Percentiles rank a stretch among this genome's conserved stretches.
Conservation (phyloP, 2,888 invertebrate species). For the Abscondita cerata region DNA sequence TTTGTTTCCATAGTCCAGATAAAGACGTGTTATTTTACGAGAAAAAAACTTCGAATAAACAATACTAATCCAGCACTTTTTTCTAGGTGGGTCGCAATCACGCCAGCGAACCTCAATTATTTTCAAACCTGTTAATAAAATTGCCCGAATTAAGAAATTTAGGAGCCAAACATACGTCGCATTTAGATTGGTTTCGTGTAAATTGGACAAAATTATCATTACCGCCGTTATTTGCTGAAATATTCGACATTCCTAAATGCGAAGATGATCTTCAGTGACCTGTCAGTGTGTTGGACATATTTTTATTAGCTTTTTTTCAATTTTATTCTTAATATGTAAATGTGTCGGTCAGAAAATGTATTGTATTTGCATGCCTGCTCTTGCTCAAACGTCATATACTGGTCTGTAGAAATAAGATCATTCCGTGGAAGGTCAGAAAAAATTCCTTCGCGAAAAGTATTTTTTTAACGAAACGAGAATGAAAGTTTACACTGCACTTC, state of each 20-base stretch:
- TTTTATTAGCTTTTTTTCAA: conserved; percentile 36
- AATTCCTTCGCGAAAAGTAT: conserved; percentile 3
- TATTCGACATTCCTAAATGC: conserved; percentile 93
- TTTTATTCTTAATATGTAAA: conserved; percentile 27
- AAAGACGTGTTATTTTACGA: too few species aligned
- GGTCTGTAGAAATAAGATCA: conserved; percentile 14
- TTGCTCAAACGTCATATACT: conserved; percentile 29
- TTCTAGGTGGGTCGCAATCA: conserved; percentile 65
- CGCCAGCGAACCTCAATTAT: conserved; percentile 65
- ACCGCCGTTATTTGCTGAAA: conserved; percentile 94
- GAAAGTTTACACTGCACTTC: conserved; percentile 9
- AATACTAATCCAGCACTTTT: neutral
- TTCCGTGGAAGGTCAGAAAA: conserved; percentile 1
- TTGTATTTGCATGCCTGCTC: conserved; percentile 32
- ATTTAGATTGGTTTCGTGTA: conserved; percentile 89
- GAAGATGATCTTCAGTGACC: conserved; percentile 69
- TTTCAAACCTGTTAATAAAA: conserved; percentile 64
- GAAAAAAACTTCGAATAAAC: too few species aligned
- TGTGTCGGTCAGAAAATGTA: conserved; percentile 27
- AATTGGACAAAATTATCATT: conserved; percentile 85
- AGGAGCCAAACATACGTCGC: conserved; percentile 82
- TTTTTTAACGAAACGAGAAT: neutral
- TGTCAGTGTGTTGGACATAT: conserved; percentile 12
- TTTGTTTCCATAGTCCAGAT: too few species aligned
- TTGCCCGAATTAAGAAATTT: conserved; percentile 82